These are phyloP conservation scores for Hyperopisus bebe DNA, from an alignment of 2,113 vertebrate genomes.

Conservation along the genomic window DNA sequence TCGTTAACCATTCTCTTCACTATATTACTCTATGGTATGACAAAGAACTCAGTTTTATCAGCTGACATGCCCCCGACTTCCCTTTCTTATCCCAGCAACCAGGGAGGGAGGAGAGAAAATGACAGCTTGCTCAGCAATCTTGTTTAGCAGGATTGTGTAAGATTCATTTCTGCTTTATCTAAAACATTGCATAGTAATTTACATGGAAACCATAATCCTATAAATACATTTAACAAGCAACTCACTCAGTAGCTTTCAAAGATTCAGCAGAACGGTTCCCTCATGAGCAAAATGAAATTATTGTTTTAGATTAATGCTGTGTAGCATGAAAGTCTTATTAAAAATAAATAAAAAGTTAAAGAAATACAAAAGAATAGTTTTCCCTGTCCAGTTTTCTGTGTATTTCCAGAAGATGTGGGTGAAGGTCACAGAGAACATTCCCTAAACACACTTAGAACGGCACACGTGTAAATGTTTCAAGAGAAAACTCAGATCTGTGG, in stretches of 20 bases:
- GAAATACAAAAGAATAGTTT: neutral
- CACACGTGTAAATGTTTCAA: neutral
- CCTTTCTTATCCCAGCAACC: neutral
- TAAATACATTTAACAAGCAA: neutral
- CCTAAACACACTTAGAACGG: neutral
- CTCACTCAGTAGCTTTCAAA: neutral
- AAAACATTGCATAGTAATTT: neutral
- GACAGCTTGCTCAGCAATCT: neutral
- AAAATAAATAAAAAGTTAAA: neutral
- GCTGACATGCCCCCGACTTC: neutral
- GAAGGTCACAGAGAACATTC: neutral
- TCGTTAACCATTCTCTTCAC: neutral
- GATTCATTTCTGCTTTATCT: neutral
- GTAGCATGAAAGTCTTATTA: neutral
- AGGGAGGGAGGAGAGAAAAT: neutral
- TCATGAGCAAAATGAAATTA: neutral
- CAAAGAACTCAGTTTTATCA: neutral
- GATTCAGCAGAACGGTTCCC: neutral
- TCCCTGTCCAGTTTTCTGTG: neutral
- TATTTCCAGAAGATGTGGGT: neutral
- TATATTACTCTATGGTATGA: neutral
- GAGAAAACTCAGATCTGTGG: neutral
- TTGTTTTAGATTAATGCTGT: neutral
- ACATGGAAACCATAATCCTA: neutral
- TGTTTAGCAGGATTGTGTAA: neutral